Evolutionary conservation across 2,797 vertebrate genomes (phyloP).

Genomic region (Myripristis murdjan): DNA sequence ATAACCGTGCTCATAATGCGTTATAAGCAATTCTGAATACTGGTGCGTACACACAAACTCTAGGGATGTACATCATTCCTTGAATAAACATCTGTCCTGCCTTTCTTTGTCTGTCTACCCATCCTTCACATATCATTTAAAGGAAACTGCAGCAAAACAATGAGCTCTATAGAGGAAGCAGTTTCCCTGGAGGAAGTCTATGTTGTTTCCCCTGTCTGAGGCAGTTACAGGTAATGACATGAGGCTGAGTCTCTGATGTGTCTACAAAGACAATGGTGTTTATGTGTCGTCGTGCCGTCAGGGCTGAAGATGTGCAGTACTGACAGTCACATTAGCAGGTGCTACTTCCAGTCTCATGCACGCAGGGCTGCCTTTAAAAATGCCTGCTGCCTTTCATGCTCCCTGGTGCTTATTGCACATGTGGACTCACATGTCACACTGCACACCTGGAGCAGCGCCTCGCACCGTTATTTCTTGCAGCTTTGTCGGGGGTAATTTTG

Average conservation of each 20-base stretch:
- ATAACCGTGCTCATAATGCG: background rate
- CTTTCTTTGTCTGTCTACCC: background rate
- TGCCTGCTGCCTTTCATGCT: conserved; percentile 29
- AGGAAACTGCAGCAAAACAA: conserved; percentile 5
- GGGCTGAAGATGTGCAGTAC: conserved; percentile 15
- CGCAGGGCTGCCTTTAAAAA: conserved; percentile 1
- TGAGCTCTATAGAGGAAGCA: conserved; percentile 46
- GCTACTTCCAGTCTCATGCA: conserved; percentile 1
- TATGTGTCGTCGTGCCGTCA: conserved; percentile 10
- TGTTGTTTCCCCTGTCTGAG: conserved; percentile 52
- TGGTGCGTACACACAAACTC: background rate
- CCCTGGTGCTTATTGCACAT: background rate
- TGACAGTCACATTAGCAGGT: conserved; percentile 26
- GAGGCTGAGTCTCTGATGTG: conserved; percentile 10
- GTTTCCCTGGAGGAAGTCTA: conserved; percentile 57
- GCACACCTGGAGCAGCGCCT: conserved; percentile 19
- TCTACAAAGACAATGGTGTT: conserved; percentile 43
- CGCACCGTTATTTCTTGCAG: conserved; percentile 39
- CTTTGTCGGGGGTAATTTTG: conserved; percentile 16
- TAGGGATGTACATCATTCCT: background rate
- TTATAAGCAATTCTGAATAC: background rate
- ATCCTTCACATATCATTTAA: background rate
- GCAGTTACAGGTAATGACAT: conserved; percentile 37
- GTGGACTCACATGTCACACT: background rate
- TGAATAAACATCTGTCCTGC: background rate